These are phyloP conservation scores for Myripristis jacobus DNA, from an alignment of 2,797 vertebrate species.

Conservation along the genomic window DNA sequence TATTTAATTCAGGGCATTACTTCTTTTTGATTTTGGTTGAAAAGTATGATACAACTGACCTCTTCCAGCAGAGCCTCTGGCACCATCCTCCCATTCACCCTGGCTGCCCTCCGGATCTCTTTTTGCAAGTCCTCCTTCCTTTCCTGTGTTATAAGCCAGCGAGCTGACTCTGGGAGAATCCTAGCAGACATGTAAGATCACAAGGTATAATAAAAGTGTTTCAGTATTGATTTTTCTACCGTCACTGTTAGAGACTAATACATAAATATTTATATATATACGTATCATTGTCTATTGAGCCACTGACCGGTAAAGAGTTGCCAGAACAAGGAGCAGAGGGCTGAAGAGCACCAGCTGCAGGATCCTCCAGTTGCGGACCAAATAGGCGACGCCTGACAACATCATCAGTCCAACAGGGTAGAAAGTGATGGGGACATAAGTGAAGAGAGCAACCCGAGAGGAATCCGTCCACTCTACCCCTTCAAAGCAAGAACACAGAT, in stretches of 20 bases:
- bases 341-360: too few relatives aligned
- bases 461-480: constrained; percentile 90
- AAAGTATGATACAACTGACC: constrained; percentile 71
- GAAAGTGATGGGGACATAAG: constrained; percentile 80
- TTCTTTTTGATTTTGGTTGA: not conserved
- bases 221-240: too few relatives aligned
- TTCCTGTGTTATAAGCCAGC: too few relatives aligned
- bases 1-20: not conserved
- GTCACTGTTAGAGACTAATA: too few relatives aligned
- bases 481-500: constrained; percentile 54
- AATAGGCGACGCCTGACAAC: constrained; percentile 86
- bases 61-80: constrained; percentile 82
- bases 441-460: constrained; percentile 81
- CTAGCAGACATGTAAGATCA: too few relatives aligned
- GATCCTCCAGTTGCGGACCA: constrained; percentile 88
- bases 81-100: constrained; percentile 80
- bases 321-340: constrained; percentile 76
- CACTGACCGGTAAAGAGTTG: constrained; percentile 84
- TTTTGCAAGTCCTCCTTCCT: too few relatives aligned
- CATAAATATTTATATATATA: constrained; percentile 73
- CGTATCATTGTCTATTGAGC: not conserved
- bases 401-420: constrained; percentile 84
- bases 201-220: too few relatives aligned
- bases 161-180: too few relatives aligned
- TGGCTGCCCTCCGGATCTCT: constrained; percentile 84